phyloP scores from a whole-genome alignment of 64 coral and sea anemone species.

The Montipora sp. region DNA sequence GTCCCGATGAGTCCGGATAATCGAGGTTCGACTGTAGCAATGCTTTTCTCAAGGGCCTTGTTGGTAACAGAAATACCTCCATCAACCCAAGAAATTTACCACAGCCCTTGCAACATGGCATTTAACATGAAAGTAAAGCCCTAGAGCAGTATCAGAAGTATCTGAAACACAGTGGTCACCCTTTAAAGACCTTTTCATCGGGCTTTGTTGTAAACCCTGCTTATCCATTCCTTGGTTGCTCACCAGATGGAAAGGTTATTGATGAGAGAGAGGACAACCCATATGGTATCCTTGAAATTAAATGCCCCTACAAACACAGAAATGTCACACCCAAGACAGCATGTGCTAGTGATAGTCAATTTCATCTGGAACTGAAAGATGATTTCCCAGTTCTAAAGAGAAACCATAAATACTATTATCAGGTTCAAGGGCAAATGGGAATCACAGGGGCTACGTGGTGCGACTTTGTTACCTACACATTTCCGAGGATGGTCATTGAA shows the following conservation, averaged over 20 bases:
- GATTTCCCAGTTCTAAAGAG: too few species aligned
- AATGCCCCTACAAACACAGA: conserved; percentile 37
- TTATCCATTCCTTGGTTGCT: conserved; percentile 54
- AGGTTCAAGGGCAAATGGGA: too few species aligned
- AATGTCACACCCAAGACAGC: conserved; percentile 56
- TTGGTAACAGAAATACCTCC: neutral
- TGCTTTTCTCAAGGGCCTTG: conserved; percentile 38
- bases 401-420: too few species aligned
- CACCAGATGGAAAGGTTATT: conserved; percentile 38
- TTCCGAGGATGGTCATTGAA: too few species aligned
- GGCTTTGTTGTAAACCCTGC: conserved; percentile 53
- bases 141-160: conserved; percentile 6
- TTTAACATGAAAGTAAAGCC: conserved; percentile 38
- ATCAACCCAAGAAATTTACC: conserved; percentile 39
- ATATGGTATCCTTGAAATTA: conserved; percentile 55
- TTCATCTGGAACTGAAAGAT: conserved; percentile 26
- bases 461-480: too few species aligned
- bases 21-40: too few species aligned
- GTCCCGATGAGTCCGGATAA: too few species aligned
- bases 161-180: conserved; percentile 22
- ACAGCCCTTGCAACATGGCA: conserved; percentile 42
- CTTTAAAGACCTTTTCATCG: conserved; percentile 28
- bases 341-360: conserved; percentile 26
- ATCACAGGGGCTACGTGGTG: too few species aligned
- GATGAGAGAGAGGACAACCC: conserved; percentile 20